Percentiles rank a stretch among this genome's conserved stretches.
phyloP scores from a whole-genome alignment of 2,113 vertebrate genomes.

The Leptobrachium ailaonicum region DNA sequence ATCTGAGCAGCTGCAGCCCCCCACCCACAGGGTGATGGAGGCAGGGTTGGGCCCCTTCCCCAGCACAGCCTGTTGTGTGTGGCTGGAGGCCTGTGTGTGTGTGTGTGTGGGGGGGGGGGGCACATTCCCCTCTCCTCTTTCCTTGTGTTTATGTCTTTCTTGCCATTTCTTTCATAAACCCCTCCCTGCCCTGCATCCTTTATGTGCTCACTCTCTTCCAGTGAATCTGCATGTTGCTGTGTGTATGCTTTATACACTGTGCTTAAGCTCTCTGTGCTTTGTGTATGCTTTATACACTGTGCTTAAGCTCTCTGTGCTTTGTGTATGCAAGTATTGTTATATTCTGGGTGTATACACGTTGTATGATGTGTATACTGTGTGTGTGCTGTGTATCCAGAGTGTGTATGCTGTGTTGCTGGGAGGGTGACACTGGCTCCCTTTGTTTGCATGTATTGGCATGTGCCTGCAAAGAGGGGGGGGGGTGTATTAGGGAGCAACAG shows the following conservation, averaged over 20 bases:
- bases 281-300: no score
- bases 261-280: no score
- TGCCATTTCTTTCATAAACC: background rate
- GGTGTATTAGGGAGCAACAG: slow-evolving; percentile 62
- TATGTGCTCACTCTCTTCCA: no score
- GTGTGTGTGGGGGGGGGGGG: no score
- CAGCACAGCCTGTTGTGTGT: slow-evolving; percentile 6
- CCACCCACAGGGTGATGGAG: slow-evolving; percentile 32
- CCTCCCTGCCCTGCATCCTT: background rate
- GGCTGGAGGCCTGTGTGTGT: slow-evolving; percentile 19
- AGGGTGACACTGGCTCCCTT: slow-evolving; percentile 62
- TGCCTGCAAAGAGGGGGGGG: slow-evolving; percentile 52
- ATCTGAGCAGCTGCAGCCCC: slow-evolving; percentile 3
- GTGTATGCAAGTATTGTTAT: no score
- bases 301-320: no score
- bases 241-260: no score
- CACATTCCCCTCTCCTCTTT: background rate
- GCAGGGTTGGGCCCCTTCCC: slow-evolving; percentile 38
- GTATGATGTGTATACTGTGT: background rate
- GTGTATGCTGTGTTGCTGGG: slow-evolving; percentile 45
- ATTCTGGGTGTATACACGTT: no score
- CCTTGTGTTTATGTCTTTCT: background rate
- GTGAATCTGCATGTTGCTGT: no score
- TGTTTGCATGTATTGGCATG: slow-evolving; percentile 69
- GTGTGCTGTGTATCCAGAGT: background rate